Conservation (phyloP, 2,797 vertebrate genomes). For the Myripristis jacobus region DNA sequence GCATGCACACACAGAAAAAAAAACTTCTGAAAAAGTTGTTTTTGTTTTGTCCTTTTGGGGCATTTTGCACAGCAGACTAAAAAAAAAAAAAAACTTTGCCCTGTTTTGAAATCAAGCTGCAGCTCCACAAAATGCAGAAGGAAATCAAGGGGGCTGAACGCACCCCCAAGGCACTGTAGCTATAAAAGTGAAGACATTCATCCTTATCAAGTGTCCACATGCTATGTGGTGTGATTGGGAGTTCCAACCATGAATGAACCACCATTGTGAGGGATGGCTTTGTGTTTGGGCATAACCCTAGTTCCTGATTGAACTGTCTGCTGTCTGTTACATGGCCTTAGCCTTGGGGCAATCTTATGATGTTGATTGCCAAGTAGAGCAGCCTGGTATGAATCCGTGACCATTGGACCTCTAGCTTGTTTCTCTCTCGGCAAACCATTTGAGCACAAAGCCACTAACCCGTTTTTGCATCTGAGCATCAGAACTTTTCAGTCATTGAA, state of each 20-base stretch:
- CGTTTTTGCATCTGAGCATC: slow-evolving; percentile 66
- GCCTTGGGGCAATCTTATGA: slow-evolving; percentile 63
- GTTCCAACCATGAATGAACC: slow-evolving; percentile 31
- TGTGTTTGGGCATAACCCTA: slow-evolving; percentile 43
- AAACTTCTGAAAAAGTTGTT: too few relatives aligned
- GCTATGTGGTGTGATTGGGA: slow-evolving; percentile 8
- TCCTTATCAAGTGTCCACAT: slow-evolving; percentile 31
- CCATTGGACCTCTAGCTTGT: slow-evolving; percentile 67
- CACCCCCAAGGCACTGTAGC: neutral
- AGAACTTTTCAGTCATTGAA: slow-evolving; percentile 58
- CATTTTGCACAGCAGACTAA: too few relatives aligned
- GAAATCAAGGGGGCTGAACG: neutral
- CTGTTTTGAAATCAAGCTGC: too few relatives aligned
- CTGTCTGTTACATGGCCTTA: slow-evolving; percentile 57
- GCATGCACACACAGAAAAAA: too few relatives aligned
- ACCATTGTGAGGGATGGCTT: slow-evolving; percentile 51
- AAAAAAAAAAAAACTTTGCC: too few relatives aligned
- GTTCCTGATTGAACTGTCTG: slow-evolving; percentile 46
- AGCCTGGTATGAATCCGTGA: slow-evolving; percentile 62
- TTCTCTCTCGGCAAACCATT: slow-evolving; percentile 63
- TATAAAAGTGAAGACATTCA: slow-evolving; percentile 12
- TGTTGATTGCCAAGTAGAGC: slow-evolving; percentile 68
- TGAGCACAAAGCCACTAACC: slow-evolving; percentile 68
- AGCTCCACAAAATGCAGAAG: too few relatives aligned
- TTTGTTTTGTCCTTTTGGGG: too few relatives aligned